Evolutionary conservation across 2,113 vertebrate species (phyloP), one percentile per base, ranked within the genome.

Genomic region (Corythaixoides concolor): DNA sequence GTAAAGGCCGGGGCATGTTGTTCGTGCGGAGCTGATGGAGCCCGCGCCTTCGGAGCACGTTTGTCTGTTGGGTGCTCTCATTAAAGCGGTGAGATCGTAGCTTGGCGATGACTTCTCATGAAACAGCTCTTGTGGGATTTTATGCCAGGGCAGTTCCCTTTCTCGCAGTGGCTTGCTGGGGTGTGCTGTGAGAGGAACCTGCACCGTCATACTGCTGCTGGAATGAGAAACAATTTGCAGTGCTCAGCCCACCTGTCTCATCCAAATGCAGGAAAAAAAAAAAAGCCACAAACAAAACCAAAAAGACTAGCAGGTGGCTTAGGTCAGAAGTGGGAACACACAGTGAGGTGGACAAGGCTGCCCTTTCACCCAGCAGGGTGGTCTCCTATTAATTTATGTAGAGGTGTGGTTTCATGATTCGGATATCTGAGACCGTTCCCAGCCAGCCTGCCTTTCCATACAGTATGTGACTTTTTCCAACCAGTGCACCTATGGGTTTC

Each of bases 1-100:
- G 92, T 2, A 0, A 9, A 23, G 35, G 70, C 75, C 30, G 85
- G 49, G 75, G 33, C 59, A 6, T 8, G 0, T 27, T 0, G 0
- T 37, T 30, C 0, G 2, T 58, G 72, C 1, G 0, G 69, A 66
- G 66, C 66, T 23, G 78, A 5, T 32, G 41, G 33, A 78, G 78
- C 47, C 53, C 6, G 59, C 0, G 24, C 74, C 68, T 47, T 47
- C 0, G 0, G 74, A 43, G 75, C 66, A 59, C 1, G 5, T 58
- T 58, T 14, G 41, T n/a, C 81, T 67, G 58, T 39, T 83, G 90
- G 41, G 30, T 1, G 50, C 72, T 37, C 50, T 87, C 68, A 6
- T 67, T 39, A 70, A 72, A 66, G 80, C 6, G 0, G 11, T 63
- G 93, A 89, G 59, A 21, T 86, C 2, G n/a, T n/a, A 45, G 85